Conservation (phyloP, 2,113 vertebrate genomes). For the Scolopax mira region DNA sequence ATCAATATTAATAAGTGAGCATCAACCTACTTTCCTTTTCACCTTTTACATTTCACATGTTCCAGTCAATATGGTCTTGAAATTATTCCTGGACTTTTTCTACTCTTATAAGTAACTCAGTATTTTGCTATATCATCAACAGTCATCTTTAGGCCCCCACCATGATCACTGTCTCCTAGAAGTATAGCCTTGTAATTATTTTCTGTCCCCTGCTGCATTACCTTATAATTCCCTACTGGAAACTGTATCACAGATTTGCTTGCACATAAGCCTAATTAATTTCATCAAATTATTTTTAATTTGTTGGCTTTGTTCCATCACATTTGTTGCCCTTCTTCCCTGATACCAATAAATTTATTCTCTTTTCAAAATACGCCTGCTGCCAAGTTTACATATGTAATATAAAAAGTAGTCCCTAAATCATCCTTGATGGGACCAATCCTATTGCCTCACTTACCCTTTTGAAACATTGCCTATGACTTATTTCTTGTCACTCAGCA, state of each 20-base stretch:
- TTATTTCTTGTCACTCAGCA: neutral
- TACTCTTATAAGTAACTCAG: neutral
- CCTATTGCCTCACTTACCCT: neutral
- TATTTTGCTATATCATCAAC: neutral
- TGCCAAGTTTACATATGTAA: constrained; percentile 28
- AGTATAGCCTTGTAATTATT: constrained; percentile 4
- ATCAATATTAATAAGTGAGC: constrained; percentile 52
- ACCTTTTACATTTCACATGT: constrained; percentile 11
- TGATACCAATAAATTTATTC: neutral
- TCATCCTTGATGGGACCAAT: neutral
- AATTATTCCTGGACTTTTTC: constrained; percentile 11
- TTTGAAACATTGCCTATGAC: neutral
- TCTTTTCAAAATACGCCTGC: constrained; percentile 6
- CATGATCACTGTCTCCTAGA: neutral
- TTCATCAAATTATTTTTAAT: constrained; percentile 65
- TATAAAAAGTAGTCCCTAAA: neutral
- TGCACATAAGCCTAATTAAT: constrained; percentile 62
- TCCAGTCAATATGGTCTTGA: constrained; percentile 24
- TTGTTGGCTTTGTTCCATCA: constrained; percentile 47
- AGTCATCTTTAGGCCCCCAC: neutral
- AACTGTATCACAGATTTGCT: constrained; percentile 39
- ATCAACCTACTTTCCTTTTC: constrained; percentile 37
- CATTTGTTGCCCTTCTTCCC: constrained; percentile 24
- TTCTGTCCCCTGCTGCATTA: constrained; percentile 33
- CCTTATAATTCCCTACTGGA: constrained; percentile 4